A percentile compares a stretch with the other conserved stretches of the same genome.
phyloP scores from a whole-genome alignment of 2,113 vertebrate species.

The Scatophagus argus region DNA sequence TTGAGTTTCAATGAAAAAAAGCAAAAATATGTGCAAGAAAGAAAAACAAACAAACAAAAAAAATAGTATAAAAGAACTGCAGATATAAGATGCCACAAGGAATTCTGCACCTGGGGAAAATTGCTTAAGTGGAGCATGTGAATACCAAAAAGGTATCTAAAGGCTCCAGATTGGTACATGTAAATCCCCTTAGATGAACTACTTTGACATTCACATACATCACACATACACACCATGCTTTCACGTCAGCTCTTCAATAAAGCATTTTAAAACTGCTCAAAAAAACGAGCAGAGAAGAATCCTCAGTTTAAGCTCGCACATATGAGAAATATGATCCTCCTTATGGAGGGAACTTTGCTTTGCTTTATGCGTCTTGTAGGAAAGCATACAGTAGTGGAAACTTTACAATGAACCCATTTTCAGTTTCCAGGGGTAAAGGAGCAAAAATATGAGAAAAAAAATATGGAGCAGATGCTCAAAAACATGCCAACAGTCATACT shows the following conservation, averaged over 20 bases:
- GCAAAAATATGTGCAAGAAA: constrained; percentile 72
- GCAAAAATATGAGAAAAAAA: constrained; percentile 53
- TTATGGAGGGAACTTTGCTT: constrained; percentile 79
- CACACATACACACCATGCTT: constrained; percentile 73
- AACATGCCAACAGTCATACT: constrained; percentile 65
- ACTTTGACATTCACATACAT: constrained; percentile 73
- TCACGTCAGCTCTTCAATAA: constrained; percentile 78
- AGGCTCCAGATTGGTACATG: constrained; percentile 72
- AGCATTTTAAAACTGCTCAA: constrained; percentile 82
- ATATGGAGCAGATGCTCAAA: constrained; percentile 57
- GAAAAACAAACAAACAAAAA: constrained; percentile 54
- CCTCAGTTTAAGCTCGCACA: constrained; percentile 76
- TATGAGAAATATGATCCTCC: constrained; percentile 82
- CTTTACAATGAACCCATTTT: constrained; percentile 45
- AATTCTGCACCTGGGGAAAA: constrained; percentile 85
- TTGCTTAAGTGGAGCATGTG: constrained; percentile 70
- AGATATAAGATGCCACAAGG: constrained; percentile 82
- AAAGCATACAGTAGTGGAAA: constrained; percentile 79
- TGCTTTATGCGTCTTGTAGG: constrained; percentile 77
- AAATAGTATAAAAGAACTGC: constrained; percentile 76
- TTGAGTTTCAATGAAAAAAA: constrained; percentile 72
- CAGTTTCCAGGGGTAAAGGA: constrained; percentile 68
- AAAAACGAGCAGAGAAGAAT: constrained; percentile 81
- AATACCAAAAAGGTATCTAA: constrained; percentile 77
- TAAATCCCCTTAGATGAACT: constrained; percentile 68